phyloP scores from a whole-genome alignment of 2,113 vertebrate species.

The Sinocyclocheilus anshuiensis region DNA sequence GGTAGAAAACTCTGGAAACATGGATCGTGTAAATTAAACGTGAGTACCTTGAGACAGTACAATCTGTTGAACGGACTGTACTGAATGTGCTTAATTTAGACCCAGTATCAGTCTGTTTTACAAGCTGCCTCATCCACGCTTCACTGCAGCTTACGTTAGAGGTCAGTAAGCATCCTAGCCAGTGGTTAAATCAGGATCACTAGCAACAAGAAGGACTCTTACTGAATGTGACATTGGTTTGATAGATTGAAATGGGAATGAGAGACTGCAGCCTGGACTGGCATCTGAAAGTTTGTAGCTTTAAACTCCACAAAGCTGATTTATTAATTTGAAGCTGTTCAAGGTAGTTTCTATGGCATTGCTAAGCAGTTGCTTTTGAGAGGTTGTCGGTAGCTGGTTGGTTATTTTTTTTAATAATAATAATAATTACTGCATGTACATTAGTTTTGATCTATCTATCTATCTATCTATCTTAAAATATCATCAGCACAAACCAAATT shows the following conservation, averaged over 20 bases:
- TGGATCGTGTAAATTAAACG: background rate
- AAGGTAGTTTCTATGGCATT: background rate
- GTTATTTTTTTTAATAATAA: background rate
- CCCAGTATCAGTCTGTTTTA: background rate
- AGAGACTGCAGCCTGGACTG: background rate
- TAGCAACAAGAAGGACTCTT: background rate
- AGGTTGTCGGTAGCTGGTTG: background rate
- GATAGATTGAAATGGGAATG: background rate
- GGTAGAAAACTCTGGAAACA: background rate
- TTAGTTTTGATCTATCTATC: no score
- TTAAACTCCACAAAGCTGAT: background rate
- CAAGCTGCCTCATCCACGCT: background rate
- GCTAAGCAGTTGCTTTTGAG: background rate
- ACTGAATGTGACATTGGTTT: background rate
- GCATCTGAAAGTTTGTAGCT: background rate
- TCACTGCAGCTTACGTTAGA: background rate
- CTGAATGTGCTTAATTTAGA: background rate
- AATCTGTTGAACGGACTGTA: background rate
- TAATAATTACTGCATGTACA: no score
- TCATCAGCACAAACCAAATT: no score
- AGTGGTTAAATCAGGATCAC: conserved; percentile 13
- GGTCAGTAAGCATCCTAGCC: conserved; percentile 29
- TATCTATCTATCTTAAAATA: no score
- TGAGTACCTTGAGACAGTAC: background rate
- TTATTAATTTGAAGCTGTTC: background rate